Conservation (phyloP, 2,113 vertebrate genomes). For the Melanerpes aurifrons region DNA sequence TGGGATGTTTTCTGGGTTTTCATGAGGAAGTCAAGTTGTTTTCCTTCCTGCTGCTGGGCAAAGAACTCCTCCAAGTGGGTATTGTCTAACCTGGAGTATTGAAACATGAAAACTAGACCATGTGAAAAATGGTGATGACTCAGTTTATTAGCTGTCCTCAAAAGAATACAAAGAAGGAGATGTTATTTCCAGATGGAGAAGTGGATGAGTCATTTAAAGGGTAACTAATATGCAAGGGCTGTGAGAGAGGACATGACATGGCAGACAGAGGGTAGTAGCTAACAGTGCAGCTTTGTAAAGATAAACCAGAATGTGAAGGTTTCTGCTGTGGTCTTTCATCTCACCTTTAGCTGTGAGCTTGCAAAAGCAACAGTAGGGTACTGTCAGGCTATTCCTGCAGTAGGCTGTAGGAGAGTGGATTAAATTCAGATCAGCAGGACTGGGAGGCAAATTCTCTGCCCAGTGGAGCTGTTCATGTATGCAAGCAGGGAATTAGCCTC, state of each 20-base stretch:
- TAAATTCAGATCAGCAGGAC: neutral
- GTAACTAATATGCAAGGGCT: neutral
- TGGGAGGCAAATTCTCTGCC: neutral
- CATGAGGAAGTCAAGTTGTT: slow-evolving; percentile 50
- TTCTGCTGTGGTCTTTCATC: neutral
- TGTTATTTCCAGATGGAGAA: neutral
- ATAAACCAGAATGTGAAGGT: neutral
- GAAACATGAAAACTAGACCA: neutral
- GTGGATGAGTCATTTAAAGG: neutral
- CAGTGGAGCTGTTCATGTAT: neutral
- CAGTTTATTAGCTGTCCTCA: neutral
- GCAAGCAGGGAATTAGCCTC: neutral
- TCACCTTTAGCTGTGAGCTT: neutral
- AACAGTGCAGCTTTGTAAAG: neutral
- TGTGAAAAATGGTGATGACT: slow-evolving; percentile 33
- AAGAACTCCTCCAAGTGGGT: slow-evolving; percentile 47
- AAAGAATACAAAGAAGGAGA: neutral
- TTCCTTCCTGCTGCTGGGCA: slow-evolving; percentile 38
- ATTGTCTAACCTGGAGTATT: slow-evolving; percentile 21
- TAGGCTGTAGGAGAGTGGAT: neutral
- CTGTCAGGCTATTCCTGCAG: neutral
- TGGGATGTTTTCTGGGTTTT: slow-evolving; percentile 41
- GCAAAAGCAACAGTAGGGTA: neutral
- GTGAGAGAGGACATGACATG: neutral
- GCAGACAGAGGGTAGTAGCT: neutral